Conservation (phyloP, 2,888 invertebrate species). For the Hydriomena furcata region DNA sequence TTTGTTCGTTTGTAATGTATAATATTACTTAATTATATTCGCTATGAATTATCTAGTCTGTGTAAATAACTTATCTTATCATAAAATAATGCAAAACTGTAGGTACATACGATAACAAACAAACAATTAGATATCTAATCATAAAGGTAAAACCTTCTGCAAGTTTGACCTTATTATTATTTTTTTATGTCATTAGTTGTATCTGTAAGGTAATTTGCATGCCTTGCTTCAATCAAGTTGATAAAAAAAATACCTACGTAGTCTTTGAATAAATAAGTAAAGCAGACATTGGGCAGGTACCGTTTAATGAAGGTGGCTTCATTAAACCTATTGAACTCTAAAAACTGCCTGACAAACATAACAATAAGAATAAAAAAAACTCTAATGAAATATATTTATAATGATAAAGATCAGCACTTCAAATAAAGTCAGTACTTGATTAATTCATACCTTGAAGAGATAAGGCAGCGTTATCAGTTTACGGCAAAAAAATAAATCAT, state of each 20-base stretch:
- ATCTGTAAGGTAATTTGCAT: too few species aligned
- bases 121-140: constrained; percentile 1
- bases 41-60: not conserved
- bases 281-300: too few species aligned
- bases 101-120: not conserved
- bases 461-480: constrained; percentile 21
- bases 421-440: constrained; percentile 2
- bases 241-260: too few species aligned
- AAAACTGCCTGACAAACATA: too few species aligned
- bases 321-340: too few species aligned
- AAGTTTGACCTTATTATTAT: not conserved
- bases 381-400: too few species aligned
- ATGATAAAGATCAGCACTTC: too few species aligned
- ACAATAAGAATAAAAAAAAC: too few species aligned
- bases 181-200: not conserved
- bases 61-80: not conserved
- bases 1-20: not conserved
- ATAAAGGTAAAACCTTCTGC: not conserved
- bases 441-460: constrained; percentile 12
- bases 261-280: too few species aligned
- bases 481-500: constrained; percentile 13
- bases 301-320: too few species aligned
- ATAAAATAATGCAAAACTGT: too few species aligned
- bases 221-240: too few species aligned
- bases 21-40: not conserved